Evolutionary conservation across 2,888 invertebrate genomes (phyloP).

Genomic region (Salticus scenicus): DNA sequence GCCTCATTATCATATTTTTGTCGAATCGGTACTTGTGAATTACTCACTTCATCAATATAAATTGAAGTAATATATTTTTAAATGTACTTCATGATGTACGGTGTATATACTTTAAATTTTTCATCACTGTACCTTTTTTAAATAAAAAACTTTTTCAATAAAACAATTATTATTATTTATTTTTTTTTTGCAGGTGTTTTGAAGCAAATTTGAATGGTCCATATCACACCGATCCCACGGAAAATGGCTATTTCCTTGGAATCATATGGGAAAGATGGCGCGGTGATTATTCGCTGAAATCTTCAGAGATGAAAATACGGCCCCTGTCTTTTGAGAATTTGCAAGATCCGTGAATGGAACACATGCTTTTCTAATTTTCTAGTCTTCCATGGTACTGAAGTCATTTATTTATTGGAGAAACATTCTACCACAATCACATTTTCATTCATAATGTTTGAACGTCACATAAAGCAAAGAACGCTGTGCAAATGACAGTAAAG

Average conservation of each 20-base stretch:
- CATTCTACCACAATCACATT: neutral
- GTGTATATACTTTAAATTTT: no score
- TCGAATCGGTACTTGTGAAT: no score
- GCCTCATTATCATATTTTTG: no score
- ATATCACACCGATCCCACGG: conserved; percentile 76
- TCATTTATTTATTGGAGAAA: conserved; percentile 28
- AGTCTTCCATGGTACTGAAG: conserved; percentile 43
- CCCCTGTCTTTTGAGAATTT: conserved; percentile 59
- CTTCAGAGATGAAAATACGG: conserved; percentile 67
- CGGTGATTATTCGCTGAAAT: conserved; percentile 79
- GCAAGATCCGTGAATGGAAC: conserved; percentile 45
- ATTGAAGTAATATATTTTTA: no score
- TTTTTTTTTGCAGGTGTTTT: conserved; percentile 80
- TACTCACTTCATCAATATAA: no score
- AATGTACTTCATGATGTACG: no score
- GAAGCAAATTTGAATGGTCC: conserved; percentile 80
- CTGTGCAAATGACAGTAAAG: neutral
- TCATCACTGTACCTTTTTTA: no score
- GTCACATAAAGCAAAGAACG: neutral
- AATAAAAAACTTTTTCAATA: no score
- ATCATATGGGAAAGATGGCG: conserved; percentile 80
- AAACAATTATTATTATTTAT: no score
- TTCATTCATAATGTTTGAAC: neutral
- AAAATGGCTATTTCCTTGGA: conserved; percentile 78
- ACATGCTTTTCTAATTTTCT: conserved; percentile 23